A percentile compares a stretch with the other conserved stretches of the same genome.
These are phyloP conservation scores for Bellardia bayeri DNA, from an alignment of 2,888 invertebrate species.

Conservation along the genomic window DNA sequence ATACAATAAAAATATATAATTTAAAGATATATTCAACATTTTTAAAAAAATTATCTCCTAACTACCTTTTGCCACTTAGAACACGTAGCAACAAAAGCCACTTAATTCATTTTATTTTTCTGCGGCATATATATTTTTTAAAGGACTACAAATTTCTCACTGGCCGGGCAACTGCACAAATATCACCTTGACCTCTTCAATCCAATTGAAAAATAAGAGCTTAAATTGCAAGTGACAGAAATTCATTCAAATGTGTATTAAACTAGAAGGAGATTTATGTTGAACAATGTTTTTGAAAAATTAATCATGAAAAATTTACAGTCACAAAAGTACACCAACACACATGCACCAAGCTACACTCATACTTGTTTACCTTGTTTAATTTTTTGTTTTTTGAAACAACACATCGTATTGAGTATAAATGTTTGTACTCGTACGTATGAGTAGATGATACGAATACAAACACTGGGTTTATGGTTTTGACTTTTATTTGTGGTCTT, in stretches of 20 bases:
- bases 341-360: not conserved
- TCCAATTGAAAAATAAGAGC: constrained; percentile 58
- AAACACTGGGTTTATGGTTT: constrained; percentile 53
- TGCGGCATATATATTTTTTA: not conserved
- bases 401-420: constrained; percentile 21
- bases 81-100: not conserved
- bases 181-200: constrained; percentile 65
- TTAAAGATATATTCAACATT: not conserved
- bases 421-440: constrained; percentile 9
- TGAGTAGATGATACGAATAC: constrained; percentile 23
- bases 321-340: not conserved
- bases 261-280: constrained; percentile 54
- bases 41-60: not conserved
- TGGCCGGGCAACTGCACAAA: constrained; percentile 52
- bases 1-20: not conserved
- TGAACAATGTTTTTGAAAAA: constrained; percentile 53
- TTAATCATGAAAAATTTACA: not conserved
- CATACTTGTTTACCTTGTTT: no score
- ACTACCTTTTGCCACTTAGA: not conserved
- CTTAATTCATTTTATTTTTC: not conserved
- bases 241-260: constrained; percentile 59
- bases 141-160: constrained; percentile 2
- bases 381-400: not conserved
- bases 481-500: constrained; percentile 67
- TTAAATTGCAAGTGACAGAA: constrained; percentile 64